Conservation (phyloP, 1,140 invertebrate species). For the Drosophila sucinea region DNA sequence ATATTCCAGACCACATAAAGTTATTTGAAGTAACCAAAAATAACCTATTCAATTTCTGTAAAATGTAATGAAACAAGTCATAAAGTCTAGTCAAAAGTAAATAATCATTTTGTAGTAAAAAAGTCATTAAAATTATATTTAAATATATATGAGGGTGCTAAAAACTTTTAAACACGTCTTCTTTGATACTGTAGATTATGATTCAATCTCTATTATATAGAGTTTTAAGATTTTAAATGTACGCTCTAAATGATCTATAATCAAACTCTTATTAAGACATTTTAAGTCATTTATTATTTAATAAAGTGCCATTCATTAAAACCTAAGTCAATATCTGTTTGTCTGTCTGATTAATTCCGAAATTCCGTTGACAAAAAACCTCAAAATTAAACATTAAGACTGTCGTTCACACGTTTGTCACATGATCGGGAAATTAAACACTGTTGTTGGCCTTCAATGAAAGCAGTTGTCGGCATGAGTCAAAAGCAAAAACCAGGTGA, state of each 20-base stretch:
- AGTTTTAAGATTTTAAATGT: too few species aligned
- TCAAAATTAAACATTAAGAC: slow-evolving; percentile 9
- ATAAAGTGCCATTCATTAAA: not conserved
- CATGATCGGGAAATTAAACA: slow-evolving; percentile 29
- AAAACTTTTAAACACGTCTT: too few species aligned
- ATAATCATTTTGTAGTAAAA: not conserved
- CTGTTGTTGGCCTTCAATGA: not conserved
- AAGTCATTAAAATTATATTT: not conserved
- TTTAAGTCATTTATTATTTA: too few species aligned
- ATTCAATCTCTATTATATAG: too few species aligned
- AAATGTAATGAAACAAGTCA: not conserved
- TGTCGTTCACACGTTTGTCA: slow-evolving; percentile 46
- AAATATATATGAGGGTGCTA: not conserved
- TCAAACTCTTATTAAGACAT: too few species aligned
- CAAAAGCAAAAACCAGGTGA: slow-evolving; percentile 16
- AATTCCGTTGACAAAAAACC: not conserved
- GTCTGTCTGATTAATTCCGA: not conserved
- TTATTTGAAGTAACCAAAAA: not conserved
- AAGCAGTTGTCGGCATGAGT: not conserved
- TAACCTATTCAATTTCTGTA: not conserved
- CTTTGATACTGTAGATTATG: too few species aligned
- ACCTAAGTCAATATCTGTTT: not conserved
- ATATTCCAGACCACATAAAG: not conserved
- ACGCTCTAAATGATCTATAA: too few species aligned
- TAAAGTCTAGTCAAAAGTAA: not conserved